Evolutionary conservation across 2,113 vertebrate species (phyloP), one percentile per base, ranked within the genome.

Genomic region (Columbina picui): DNA sequence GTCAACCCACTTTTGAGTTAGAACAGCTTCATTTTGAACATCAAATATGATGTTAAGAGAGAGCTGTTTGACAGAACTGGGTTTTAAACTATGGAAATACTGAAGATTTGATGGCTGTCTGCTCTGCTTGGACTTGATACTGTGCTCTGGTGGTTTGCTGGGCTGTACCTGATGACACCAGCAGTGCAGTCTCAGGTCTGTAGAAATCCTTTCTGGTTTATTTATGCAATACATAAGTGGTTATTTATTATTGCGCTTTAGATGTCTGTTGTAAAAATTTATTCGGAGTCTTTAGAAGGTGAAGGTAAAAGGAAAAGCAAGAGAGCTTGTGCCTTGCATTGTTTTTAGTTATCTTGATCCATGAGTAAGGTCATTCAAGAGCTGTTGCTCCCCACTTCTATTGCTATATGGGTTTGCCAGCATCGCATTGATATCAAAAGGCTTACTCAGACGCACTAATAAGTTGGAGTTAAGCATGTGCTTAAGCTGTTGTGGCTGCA

Each of bases 1-100:
- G 85, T 90, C 90, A 95, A 90, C 82, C 86, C 75, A 84, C 93
- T 92, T 96, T 90, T 95, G 88, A 93, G 85, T 84, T 84, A 96
- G 79, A 95, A 87, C 85, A 90, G 85, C 64, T 95, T 96, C 79
- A 78, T 91, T 96, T 75, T 87, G 85, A 90, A 84, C 90, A 94
- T 92, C 2, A 53, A 86, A 45, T 57, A 67, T 68, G 68, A 90
- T 88, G 80, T 89, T 70, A 80, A 56, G 71, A 56, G 92, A 56
- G n/a, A 1, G 0, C 68, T 64, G n/a, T 93, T 94, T 86, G 93
- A 95, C 83, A 89, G 92, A 87, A 90, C 14, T 0, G 2, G 43
- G 23, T 75, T 90, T 93, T 75, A 71, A 70, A 71, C 79, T 77
- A 9, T 9, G 17, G 76, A 90, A 88, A 70, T 87, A 30, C 7